Base-by-base conservation (phyloP, 2,888 invertebrate species). In the Drosophila affinis region DNA sequence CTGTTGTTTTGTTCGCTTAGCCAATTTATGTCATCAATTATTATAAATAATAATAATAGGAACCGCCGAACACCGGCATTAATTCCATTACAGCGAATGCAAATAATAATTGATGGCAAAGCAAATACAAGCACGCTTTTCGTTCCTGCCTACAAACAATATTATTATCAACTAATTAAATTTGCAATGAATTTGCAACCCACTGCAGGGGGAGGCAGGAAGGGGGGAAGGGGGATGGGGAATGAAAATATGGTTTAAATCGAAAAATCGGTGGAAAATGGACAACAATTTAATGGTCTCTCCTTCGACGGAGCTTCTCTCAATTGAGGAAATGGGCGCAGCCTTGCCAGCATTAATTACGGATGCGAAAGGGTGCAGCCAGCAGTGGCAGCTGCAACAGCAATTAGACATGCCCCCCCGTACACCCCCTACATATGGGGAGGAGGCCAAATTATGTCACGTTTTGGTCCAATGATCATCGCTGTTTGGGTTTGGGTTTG, bases 371-470 rank as follows among this genome's bases (percentile, higher is more conserved):
- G 61, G 57, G 52, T 44, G 32, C 62, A 70, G 71, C 72, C 18
- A 18, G 62, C 24, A 55, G 3, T 4, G 4, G 58, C 72, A 77
- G 62, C 48, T 67, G 67, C 65, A 67, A 67, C 68, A 58, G 60
- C 72, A 76, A 84, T 81, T 81, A 69, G 70, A 67, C 21, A 10
- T 14, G 29, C 53, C 48, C 51, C 48, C 57, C 4, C 9, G 29
- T 17, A 0, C 4, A 17, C n/a, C 12, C 24, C n/a, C 17, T 27
- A 21, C n/a, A 6, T 56, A 24, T n/a, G 10, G 27, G 29, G 29
- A 27, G 57, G 65, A 34, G 56, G 59, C 48, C 58, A 80, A 78
- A 85, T 87, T 77, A 80, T 85, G 85, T 87, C 87, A 85, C 87
- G 85, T 82, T 85, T 69, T 76, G 82, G 75, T 75, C 75, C 84